Evolutionary conservation across 2,888 invertebrate species (phyloP).

Genomic region (Mythimna pallens): DNA sequence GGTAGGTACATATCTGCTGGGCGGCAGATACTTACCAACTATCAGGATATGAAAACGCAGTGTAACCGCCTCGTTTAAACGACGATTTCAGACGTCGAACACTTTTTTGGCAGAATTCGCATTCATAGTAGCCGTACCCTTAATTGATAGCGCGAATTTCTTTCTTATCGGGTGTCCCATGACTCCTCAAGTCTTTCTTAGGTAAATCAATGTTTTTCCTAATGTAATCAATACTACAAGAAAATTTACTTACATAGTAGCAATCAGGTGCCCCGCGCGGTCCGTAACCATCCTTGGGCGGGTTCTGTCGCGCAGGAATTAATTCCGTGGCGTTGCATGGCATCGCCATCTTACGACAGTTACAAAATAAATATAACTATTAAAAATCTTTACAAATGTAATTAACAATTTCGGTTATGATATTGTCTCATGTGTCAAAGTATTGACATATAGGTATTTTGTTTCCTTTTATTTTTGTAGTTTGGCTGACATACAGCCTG

Average conservation of each 20-base stretch:
- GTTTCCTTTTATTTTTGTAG: neutral
- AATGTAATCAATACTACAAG: neutral
- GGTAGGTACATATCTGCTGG: no score
- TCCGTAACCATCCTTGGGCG: slow-evolving; percentile 83
- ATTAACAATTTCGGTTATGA: slow-evolving; percentile 1
- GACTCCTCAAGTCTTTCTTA: neutral
- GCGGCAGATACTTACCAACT: no score
- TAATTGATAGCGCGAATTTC: no score
- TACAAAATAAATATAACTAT: slow-evolving; percentile 13
- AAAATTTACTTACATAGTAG: slow-evolving; percentile 74
- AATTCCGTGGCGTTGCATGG: slow-evolving; percentile 36
- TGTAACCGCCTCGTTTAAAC: no score
- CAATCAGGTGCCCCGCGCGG: slow-evolving; percentile 82
- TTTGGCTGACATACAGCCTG: neutral
- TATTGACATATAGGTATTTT: neutral
- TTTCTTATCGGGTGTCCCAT: no score
- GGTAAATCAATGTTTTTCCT: neutral
- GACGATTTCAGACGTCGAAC: no score
- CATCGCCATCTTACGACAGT: neutral
- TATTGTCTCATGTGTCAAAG: neutral
- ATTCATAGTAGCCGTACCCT: no score
- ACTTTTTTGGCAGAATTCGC: no score
- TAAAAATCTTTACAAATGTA: slow-evolving; percentile 25
- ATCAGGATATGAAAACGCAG: no score
- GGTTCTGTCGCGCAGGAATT: slow-evolving; percentile 64